Base-by-base conservation (phyloP, 2,113 vertebrate species). In the Xenopus borealis region DNA sequence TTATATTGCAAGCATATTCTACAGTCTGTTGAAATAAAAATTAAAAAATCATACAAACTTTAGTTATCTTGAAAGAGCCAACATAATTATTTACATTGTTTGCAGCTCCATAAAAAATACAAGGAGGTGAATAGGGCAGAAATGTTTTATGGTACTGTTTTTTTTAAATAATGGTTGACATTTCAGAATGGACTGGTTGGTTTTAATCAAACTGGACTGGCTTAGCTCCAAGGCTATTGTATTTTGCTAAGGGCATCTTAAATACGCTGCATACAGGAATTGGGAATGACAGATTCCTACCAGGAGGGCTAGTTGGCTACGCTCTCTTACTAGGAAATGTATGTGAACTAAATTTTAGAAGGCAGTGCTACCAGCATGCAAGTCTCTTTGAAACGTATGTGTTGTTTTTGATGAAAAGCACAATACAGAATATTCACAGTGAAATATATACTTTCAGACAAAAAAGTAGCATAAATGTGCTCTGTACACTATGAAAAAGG, bases 281-380 rank as follows among this genome's bases (percentile, higher is more conserved):
- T 79, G 80, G 78, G 77, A 82, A 82, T 79, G 79, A 85, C 72
- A 80, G 79, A 77, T 85, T 83, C 79, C 82, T 57, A 59, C 80
- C 13, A 27, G 74, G 81, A 80, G 84, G 80, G 75, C 78, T 74
- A 85, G 79, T 65, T 83, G 80, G 83, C 83, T 80, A 79, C 59
- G 63, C 83, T 87, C 66, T 73, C 79, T 81, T 83, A 66, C 85
- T 82, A 73, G 73, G 72, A 57, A 69, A 79, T 76, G 73, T 58
- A 69, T 71, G 74, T 82, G 83, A 85, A 86, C 64, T 80, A 78
- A 78, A 57, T 79, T 82, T 80, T 78, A 82, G 80, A 84, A 87
- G 78, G 73, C 80, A 84, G 77, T 70, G 81, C 78, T 82, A 87
- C 84, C 83, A 81, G 67, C 72, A 80, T 78, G 72, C 27, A 14